Base-by-base conservation (phyloP, 2,113 vertebrate species). In the Zosterops japonicus region DNA sequence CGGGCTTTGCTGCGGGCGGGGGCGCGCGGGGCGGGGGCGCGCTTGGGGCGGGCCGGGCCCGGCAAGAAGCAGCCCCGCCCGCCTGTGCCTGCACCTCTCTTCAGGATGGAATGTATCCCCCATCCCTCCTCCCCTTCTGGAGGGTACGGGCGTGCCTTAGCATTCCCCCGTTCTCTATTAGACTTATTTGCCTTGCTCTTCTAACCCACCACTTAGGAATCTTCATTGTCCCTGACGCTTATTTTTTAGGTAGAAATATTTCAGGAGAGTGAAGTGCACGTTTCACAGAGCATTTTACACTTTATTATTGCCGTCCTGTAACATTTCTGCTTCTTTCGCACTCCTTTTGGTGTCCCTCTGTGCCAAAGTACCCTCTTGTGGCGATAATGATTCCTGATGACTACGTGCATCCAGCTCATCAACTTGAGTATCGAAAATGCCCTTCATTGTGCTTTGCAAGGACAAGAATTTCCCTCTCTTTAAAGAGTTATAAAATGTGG, bases 321-420 rank as follows among this genome's bases (percentile, higher is more conserved):
- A 21, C 35, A 7, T 55, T 72, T 44, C 50, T 72, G 57, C 74
- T 67, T 36, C 83, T 65, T 81, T 53, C 12, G 12, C n/a, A 4
- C 55, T 71, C 60, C 72, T 50, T 13, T 3, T 33, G 71, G 76
- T 76, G 90, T 46, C 86, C 89, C 61, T 52, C 87, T 94, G 86
- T 76, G 88, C 85, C 88, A 77, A 97, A 95, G 90, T 95, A 96
- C 94, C 95, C 85, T 85, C 95, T 95, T 59, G 83, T 70, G 95
- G 95, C 5, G 94, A 89, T 85, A 93, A 91, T 74, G 49, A 55
- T 83, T 92, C 87, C 56, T 91, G 83, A 77, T 82, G 47, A 75
- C 91, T 56, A 42, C 22, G 16, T 67, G 47, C 80, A 83, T 61
- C 89, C 89, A 46, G 18, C 88, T 81, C 91, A 92, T 82, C 75